Percentiles rank a stretch among this genome's conserved stretches.
phyloP scores from a whole-genome alignment of 2,797 vertebrate species.

The Apogon hyalosoma region DNA sequence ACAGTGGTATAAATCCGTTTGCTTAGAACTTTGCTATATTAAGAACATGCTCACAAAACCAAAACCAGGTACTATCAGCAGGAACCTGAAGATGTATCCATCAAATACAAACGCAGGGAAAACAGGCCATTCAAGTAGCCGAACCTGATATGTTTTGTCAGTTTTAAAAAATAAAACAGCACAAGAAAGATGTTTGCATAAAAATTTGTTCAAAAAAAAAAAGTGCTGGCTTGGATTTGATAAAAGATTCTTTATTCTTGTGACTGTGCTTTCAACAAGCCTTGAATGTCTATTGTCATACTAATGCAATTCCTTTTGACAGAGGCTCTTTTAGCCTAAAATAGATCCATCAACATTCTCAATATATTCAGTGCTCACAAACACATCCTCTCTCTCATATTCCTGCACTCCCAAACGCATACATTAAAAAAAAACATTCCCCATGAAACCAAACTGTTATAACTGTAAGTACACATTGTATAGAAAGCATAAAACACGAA shows the following conservation, averaged over 20 bases:
- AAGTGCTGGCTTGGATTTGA: conserved; percentile 56
- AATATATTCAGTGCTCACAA: conserved; percentile 51
- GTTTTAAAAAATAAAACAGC: conserved; percentile 47
- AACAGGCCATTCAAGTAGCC: conserved; percentile 43
- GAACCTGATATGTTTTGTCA: conserved; percentile 52
- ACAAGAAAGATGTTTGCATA: conserved; percentile 59
- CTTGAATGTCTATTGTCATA: conserved; percentile 73
- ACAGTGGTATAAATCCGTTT: conserved; percentile 39
- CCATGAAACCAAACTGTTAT: conserved; percentile 45
- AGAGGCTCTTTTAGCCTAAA: conserved; percentile 69
- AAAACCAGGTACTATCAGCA: conserved; percentile 42
- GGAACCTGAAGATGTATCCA: conserved; percentile 43
- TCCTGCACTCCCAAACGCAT: conserved; percentile 16
- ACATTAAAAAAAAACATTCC: conserved; percentile 42
- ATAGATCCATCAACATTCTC: conserved; percentile 76
- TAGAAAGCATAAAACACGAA: conserved; percentile 31
- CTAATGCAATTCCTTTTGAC: conserved; percentile 72
- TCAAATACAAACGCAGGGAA: conserved; percentile 35
- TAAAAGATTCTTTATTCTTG: conserved; percentile 70
- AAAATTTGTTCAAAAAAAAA: conserved; percentile 51
- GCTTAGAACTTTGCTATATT: conserved; percentile 34
- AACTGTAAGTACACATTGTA: conserved; percentile 31
- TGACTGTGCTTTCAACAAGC: conserved; percentile 70
- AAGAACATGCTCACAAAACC: conserved; percentile 46
- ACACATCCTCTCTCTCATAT: conserved; percentile 33